Evolutionary conservation across 2,888 invertebrate species (phyloP).

Genomic region (Dicyrtoma fusca): DNA sequence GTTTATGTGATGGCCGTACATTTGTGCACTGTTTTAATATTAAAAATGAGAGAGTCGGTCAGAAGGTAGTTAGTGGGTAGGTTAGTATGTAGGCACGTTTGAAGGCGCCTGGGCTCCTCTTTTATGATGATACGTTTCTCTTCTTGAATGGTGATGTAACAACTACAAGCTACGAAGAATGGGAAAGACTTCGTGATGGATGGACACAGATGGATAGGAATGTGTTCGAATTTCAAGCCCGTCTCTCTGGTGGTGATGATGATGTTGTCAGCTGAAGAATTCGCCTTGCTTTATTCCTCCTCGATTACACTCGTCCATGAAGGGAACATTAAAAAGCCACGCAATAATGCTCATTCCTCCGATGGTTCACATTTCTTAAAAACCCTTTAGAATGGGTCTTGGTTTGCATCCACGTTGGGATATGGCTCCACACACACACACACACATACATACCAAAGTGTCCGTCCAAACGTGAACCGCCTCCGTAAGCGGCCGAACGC

Average conservation of each 20-base stretch:
- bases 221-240: constrained; percentile 36
- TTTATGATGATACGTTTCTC: neutral
- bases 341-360: no score
- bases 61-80: constrained; percentile 17
- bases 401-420: no score
- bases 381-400: no score
- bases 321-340: no score
- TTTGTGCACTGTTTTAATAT: constrained; percentile 10
- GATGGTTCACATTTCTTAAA: no score
- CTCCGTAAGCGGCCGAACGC: no score
- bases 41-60: constrained; percentile 6
- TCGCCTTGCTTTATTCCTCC: constrained; percentile 27
- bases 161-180: neutral
- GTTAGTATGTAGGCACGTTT: constrained; percentile 16
- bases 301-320: no score
- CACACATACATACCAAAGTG: no score
- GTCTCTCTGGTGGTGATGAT: constrained; percentile 19
- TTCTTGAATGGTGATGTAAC: constrained; percentile 20
- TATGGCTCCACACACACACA: no score
- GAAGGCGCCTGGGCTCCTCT: constrained; percentile 5
- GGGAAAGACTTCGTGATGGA: constrained; percentile 31
- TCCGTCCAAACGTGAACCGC: no score
- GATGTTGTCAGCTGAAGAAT: constrained; percentile 37
- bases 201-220: constrained; percentile 38
- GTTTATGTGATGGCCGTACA: neutral